These are phyloP conservation scores for Amphipoea oculea DNA, from an alignment of 2,888 invertebrate genomes.

Conservation along the genomic window DNA sequence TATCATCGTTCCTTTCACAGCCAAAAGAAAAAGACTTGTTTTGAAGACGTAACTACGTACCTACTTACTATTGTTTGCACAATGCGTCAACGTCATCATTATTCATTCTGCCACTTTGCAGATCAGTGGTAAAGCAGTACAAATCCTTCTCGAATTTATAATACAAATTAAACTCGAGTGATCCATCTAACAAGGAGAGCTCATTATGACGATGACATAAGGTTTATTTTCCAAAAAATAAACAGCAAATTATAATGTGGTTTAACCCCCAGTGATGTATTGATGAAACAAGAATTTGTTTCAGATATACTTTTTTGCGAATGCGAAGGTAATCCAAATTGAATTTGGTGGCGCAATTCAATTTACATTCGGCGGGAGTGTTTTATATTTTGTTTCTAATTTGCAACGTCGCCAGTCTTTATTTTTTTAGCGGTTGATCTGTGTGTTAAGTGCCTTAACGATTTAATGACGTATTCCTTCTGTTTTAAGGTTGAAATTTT, in stretches of 20 bases:
- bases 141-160: constrained; percentile 58
- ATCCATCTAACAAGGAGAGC: neutral
- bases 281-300: constrained; percentile 67
- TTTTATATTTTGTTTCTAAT: constrained; percentile 69
- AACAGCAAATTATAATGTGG: constrained; percentile 34
- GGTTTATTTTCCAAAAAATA: constrained; percentile 23
- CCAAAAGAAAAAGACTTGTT: constrained; percentile 10
- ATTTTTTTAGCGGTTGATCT: constrained; percentile 41
- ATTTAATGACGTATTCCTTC: constrained; percentile 17
- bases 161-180: constrained; percentile 46
- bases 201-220: constrained; percentile 7
- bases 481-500: neutral
- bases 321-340: constrained; percentile 75
- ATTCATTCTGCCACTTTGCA: constrained; percentile 75
- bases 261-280: constrained; percentile 58
- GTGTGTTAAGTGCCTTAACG: constrained; percentile 8
- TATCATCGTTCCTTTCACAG: constrained; percentile 8
- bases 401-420: constrained; percentile 56
- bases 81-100: constrained; percentile 77
- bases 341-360: constrained; percentile 71
- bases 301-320: constrained; percentile 66
- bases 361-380: constrained; percentile 70
- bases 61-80: constrained; percentile 45
- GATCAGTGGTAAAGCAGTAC: constrained; percentile 71
- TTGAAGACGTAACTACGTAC: constrained; percentile 17